Evolutionary conservation across 1,140 invertebrate genomes (phyloP).

Genomic region (Bicyclus anynana): DNA sequence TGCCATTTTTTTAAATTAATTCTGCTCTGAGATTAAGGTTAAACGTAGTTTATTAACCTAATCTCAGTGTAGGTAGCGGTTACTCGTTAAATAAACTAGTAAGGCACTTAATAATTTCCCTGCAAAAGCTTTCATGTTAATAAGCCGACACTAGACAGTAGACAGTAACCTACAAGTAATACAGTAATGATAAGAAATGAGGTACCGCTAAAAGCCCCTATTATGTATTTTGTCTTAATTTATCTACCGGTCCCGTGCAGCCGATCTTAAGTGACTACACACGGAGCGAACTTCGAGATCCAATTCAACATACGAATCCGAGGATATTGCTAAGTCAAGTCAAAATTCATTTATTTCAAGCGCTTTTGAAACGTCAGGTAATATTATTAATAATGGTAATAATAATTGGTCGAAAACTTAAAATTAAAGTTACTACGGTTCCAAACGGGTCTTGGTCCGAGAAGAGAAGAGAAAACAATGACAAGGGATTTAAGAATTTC

Average conservation of each 20-base stretch:
- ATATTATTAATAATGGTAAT: no score
- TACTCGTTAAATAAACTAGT: constrained; percentile 1
- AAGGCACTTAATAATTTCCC: constrained; percentile 8
- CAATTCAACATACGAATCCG: neutral
- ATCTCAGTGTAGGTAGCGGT: neutral
- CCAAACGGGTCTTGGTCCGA: no score
- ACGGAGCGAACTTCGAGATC: neutral
- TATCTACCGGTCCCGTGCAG: constrained; percentile 34
- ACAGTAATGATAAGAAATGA: constrained; percentile 37
- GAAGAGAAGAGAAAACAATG: no score
- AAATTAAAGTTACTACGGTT: no score
- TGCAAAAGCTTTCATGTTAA: constrained; percentile 21
- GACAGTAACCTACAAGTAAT: constrained; percentile 17
- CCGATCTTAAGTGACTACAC: neutral
- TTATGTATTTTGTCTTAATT: constrained; percentile 53
- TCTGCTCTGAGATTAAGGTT: no score
- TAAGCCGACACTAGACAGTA: constrained; percentile 14
- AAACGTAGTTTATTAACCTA: neutral
- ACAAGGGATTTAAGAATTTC: no score
- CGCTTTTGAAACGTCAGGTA: no score
- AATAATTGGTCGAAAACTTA: no score
- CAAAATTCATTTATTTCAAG: no score
- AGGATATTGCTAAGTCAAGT: neutral
- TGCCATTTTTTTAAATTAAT: no score
- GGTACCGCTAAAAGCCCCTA: constrained; percentile 41